Base-by-base conservation (phyloP, 2,797 vertebrate genomes). In the Gambelia wislizenii region DNA sequence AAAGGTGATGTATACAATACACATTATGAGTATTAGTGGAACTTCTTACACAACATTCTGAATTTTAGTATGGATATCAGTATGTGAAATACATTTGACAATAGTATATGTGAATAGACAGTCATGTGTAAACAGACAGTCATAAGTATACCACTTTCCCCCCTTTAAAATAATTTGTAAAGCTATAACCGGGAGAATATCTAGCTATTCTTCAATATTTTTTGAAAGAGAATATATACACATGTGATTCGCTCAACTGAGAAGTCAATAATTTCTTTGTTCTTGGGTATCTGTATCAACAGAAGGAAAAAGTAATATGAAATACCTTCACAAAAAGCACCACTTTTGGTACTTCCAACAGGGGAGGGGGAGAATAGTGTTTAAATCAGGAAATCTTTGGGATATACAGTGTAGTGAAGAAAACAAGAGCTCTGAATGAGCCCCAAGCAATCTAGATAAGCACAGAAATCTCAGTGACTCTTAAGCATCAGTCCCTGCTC, bases 21-120 rank as follows among this genome's bases (percentile, higher is more conserved):
- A 88, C 27, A 79, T 75, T 88, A 87, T 14, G 52, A 52, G 61
- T n/a, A 2, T 80, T 84, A n/a, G 30, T 86, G 42, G 49, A 70
- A 1, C 52, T 70, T 89, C 33, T 70, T 2, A 77, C 22, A 36
- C 7, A 44, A 72, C 44, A 22, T 39, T 70, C 16, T 54, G 52
- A 42, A 74, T n/a, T 56, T 74, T 7, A 25, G 49, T 39, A 39
- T 22, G 54, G n/a, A 72, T 30, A 44, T 13, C 56, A 44, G 39
- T 0, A 0, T 14, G 42, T 14, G 39, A 67, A 64, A 64, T 44
- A 18, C 13, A 27, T 74, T 7, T 13, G 25, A 74, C 16, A 67
- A 7, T 27, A 12, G 27, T 8, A 83, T 2, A 18, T 76, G 27
- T 44, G 25, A 74, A 42, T 10, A 9, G 10, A 6, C 18, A 54